Base-by-base conservation (phyloP, 1,140 invertebrate species). In the Drosophila sulfurigaster region DNA sequence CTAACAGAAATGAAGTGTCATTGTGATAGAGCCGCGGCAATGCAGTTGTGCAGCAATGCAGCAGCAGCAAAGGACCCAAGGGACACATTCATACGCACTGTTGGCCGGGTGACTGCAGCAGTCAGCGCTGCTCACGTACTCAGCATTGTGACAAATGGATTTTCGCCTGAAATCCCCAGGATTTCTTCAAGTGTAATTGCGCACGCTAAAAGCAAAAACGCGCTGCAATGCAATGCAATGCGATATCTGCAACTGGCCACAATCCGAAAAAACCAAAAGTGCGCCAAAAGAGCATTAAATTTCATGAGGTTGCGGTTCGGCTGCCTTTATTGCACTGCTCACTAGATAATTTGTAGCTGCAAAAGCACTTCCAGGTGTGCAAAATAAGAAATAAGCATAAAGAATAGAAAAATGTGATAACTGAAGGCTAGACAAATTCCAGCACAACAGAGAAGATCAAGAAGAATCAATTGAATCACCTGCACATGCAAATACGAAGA, bases 171-270 rank as follows among this genome's bases (percentile, higher is more conserved):
- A 89, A 89, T 89, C 85, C 85, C 75, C 78, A 71, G 86, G 85
- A 89, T 89, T 89, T 89, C 85, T 89, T 89, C 81, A 89, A 89
- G 85, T 89, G 85, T 90, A 89, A 89, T 89, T 89, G 85, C 78
- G 81, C 78, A 79, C 81, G 85, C 75, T 89, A 81, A 88, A 85
- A 90, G 81, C 75, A 75, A 89, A 88, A 25, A 25, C 81, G 72
- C 79, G 82, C 60, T 63, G 69, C 73, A 76, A 46, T 63, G 45
- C 67, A 45, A 70, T 10, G 35, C 20, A 32, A 32, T 32, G 32
- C 32, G 32, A 38, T 10, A 10, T 38, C 20, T 52, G 46, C 46
- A 28, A 20, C 57, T 49, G 56, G 32, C 28, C 56, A 64, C 68
- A 52, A 13, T 1, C 51, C 51, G n/a, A 51, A 77, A 78, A 66